These are phyloP conservation scores for Plemyria rubiginata DNA, from an alignment of 2,888 invertebrate species.

Conservation along the genomic window DNA sequence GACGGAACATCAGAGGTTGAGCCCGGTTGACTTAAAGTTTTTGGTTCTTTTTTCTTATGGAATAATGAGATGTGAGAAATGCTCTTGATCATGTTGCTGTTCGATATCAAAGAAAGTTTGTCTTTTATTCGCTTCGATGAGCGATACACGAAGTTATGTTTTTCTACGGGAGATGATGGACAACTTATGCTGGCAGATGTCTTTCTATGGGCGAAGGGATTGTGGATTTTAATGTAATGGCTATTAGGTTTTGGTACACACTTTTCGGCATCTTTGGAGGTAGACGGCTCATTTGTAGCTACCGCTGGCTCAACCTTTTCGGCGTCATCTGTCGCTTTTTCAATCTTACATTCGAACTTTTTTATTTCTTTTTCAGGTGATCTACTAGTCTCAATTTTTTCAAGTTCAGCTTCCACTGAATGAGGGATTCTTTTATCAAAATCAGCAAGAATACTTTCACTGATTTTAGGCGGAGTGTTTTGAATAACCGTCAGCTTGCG, in stretches of 20 bases:
- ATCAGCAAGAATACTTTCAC: slow-evolving; percentile 36
- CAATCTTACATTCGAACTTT: slow-evolving; percentile 21
- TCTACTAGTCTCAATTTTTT: slow-evolving; percentile 7
- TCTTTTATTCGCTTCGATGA: slow-evolving; percentile 73
- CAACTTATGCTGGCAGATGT: slow-evolving; percentile 72
- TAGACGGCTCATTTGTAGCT: slow-evolving; percentile 39
- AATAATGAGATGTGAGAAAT: slow-evolving; percentile 75
- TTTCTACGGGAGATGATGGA: slow-evolving; percentile 76
- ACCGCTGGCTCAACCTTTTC: slow-evolving; percentile 42
- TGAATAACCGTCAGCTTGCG: slow-evolving; percentile 63
- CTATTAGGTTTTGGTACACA: slow-evolving; percentile 64
- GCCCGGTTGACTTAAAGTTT: slow-evolving; percentile 70
- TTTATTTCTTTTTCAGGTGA: slow-evolving; percentile 19
- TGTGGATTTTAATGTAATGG: slow-evolving; percentile 70
- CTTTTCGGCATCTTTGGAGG: slow-evolving; percentile 54
- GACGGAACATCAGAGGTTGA: slow-evolving; percentile 65
- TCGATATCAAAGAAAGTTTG: slow-evolving; percentile 72
- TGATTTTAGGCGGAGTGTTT: slow-evolving; percentile 43
- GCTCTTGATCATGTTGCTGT: slow-evolving; percentile 79
- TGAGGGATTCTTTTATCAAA: slow-evolving; percentile 16
- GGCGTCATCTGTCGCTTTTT: slow-evolving; percentile 35
- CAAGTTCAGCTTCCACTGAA: slow-evolving; percentile 7
- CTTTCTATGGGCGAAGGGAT: slow-evolving; percentile 75
- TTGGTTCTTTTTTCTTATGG: slow-evolving; percentile 69
- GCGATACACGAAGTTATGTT: slow-evolving; percentile 73